phyloP scores from a whole-genome alignment of 2,797 vertebrate genomes.

The Gymnocypris eckloni region DNA sequence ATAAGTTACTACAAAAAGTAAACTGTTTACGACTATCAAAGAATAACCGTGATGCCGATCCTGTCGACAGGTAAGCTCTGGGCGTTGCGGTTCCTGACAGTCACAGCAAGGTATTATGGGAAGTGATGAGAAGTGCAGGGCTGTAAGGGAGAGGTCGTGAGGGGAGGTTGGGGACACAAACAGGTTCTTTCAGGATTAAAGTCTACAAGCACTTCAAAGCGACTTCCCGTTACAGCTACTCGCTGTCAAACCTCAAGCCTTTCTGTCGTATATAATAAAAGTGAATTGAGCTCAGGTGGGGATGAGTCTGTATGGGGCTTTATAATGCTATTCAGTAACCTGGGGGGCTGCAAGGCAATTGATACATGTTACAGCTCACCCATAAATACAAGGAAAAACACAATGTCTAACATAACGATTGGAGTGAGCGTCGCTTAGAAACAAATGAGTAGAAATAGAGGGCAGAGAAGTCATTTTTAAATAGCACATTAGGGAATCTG shows the following conservation, averaged over 20 bases:
- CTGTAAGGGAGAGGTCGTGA: not conserved
- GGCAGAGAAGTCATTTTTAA: not conserved
- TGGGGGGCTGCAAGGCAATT: not conserved
- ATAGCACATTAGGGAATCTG: not conserved
- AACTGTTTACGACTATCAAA: not conserved
- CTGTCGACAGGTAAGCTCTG: not conserved
- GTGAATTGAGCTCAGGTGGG: slow-evolving; percentile 14
- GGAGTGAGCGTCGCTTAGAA: not conserved
- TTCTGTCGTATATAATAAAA: slow-evolving; percentile 30
- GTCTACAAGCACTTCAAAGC: slow-evolving; percentile 37
- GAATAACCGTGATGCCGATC: not conserved
- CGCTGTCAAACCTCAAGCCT: slow-evolving; percentile 27
- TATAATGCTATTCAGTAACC: slow-evolving; percentile 2
- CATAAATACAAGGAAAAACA: not conserved
- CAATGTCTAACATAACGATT: not conserved
- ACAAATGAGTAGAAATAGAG: slow-evolving; percentile 6
- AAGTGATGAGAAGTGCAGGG: slow-evolving; percentile 5
- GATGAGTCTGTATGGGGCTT: not conserved
- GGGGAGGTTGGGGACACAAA: slow-evolving; percentile 26
- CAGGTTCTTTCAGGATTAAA: slow-evolving; percentile 35
- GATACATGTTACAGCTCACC: slow-evolving; percentile 11
- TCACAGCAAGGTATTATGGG: slow-evolving; percentile 1
- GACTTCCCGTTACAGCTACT: slow-evolving; percentile 9
- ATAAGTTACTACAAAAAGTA: not conserved
- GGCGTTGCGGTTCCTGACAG: not conserved